These are phyloP conservation scores for Leptopilina syphax DNA, from an alignment of 2,888 invertebrate genomes.

Conservation along the genomic window DNA sequence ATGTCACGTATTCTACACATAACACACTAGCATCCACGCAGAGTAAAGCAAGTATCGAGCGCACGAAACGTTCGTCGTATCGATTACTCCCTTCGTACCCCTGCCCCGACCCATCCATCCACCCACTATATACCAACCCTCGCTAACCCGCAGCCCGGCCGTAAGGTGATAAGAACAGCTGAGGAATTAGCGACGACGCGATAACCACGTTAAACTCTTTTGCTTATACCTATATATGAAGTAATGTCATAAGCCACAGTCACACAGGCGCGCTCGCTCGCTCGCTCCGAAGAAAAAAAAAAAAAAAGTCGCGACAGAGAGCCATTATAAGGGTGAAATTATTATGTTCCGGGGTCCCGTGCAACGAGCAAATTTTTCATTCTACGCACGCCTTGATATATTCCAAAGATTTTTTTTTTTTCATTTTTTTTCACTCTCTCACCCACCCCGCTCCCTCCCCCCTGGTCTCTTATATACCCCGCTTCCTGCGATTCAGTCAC, in stretches of 20 bases:
- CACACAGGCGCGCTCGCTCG: background rate
- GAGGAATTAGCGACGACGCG: conserved; percentile 67
- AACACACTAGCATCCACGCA: conserved; percentile 49
- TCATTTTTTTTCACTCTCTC: conserved; percentile 30
- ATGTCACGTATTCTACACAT: conserved; percentile 49
- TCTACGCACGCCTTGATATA: conserved; percentile 39
- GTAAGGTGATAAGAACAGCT: conserved; percentile 67
- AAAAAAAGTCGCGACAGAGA: conserved; percentile 37
- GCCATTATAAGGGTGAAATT: conserved; percentile 38
- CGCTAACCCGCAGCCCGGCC: conserved; percentile 48
- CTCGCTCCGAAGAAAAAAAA: no score
- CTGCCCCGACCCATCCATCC: conserved; percentile 45
- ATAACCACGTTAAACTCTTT: conserved; percentile 68
- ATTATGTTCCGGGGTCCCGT: conserved; percentile 43
- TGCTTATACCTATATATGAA: conserved; percentile 50
- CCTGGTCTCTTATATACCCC: background rate
- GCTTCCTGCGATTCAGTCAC: conserved; percentile 33
- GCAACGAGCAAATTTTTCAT: conserved; percentile 33
- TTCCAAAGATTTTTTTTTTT: conserved; percentile 40
- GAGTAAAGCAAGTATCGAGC: conserved; percentile 55
- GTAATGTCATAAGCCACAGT: conserved; percentile 35
- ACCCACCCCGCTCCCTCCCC: background rate
- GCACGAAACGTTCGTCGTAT: conserved; percentile 62
- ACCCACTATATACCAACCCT: conserved; percentile 38
- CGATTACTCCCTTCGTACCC: conserved; percentile 59